A percentile compares a stretch with the other conserved stretches of the same genome.
Evolutionary conservation across 2,797 vertebrate genomes (phyloP).

Genomic region (Dendrocincla fuliginosa): DNA sequence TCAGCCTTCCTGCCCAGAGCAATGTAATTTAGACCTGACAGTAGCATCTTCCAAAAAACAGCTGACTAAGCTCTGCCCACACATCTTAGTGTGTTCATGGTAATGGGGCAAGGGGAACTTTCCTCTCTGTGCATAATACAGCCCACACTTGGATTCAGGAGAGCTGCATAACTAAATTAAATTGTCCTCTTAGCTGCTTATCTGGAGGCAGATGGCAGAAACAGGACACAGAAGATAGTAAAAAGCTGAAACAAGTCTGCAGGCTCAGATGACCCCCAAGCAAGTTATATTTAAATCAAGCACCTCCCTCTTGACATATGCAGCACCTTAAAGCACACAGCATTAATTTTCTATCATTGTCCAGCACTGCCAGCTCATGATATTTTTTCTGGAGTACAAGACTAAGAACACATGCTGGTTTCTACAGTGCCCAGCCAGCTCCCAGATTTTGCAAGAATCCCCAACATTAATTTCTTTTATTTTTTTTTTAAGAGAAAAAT

Average conservation of each 20-base stretch:
- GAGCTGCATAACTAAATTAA: background rate
- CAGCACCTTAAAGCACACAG: background rate
- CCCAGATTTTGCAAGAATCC: background rate
- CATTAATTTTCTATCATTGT: background rate
- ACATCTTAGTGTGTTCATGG: fast-evolving
- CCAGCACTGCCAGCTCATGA: background rate
- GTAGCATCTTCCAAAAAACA: background rate
- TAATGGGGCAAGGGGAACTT: background rate
- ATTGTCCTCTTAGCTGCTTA: background rate
- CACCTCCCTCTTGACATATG: background rate
- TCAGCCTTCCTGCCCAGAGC: background rate
- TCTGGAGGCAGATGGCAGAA: background rate
- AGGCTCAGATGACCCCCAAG: background rate
- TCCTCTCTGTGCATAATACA: background rate
- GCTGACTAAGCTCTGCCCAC: background rate
- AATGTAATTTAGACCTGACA: background rate
- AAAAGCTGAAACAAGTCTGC: background rate
- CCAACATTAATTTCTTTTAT: background rate
- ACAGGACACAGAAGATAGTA: background rate
- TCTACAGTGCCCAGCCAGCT: background rate
- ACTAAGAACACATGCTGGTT: fast-evolving
- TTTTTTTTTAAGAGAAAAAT: background rate
- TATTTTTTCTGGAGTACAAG: background rate
- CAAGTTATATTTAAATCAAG: background rate
- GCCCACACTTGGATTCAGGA: background rate